Conservation (phyloP, 2,797 vertebrate genomes). For the Pseudochirops corinnae region DNA sequence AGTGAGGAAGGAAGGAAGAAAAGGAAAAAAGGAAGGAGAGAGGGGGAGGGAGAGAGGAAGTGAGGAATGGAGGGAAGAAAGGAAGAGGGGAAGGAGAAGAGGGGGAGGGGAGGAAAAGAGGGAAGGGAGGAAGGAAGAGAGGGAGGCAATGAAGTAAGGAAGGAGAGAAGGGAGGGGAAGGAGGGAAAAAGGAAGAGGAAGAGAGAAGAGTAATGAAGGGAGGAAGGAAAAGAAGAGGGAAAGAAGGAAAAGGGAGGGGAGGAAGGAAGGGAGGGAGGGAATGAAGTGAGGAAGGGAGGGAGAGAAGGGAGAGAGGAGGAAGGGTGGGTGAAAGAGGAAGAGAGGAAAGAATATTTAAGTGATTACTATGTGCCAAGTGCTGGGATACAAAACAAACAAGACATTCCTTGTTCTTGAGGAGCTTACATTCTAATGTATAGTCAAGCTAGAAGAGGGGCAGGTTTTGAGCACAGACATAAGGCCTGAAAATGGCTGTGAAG, state of each 20-base stretch:
- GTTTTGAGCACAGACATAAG: background rate
- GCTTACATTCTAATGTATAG: background rate
- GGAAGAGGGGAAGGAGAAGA: background rate
- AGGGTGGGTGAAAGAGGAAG: too few relatives aligned
- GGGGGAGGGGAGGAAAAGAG: fast-evolving
- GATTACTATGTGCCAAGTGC: background rate
- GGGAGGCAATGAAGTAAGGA: too few relatives aligned
- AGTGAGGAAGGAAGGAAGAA: background rate
- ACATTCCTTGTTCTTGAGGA: background rate
- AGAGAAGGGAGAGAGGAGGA: too few relatives aligned
- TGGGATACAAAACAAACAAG: too few relatives aligned
- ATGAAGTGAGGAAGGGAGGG: background rate
- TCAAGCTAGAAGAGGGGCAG: background rate
- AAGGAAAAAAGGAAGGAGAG: background rate
- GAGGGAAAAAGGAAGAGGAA: too few relatives aligned
- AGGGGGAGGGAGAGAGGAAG: too few relatives aligned
- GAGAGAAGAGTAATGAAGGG: too few relatives aligned
- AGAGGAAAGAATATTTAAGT: background rate
- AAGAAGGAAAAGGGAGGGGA: background rate
- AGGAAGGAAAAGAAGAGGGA: too few relatives aligned
- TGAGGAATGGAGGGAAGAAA: too few relatives aligned
- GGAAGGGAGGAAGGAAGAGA: too few relatives aligned
- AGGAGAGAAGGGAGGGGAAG: background rate
- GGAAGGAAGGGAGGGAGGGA: background rate
- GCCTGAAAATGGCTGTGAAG: background rate